Percentiles rank a stretch among this genome's conserved stretches.
phyloP scores from a whole-genome alignment of 2,113 vertebrate genomes.

The Anolis carolinensis region DNA sequence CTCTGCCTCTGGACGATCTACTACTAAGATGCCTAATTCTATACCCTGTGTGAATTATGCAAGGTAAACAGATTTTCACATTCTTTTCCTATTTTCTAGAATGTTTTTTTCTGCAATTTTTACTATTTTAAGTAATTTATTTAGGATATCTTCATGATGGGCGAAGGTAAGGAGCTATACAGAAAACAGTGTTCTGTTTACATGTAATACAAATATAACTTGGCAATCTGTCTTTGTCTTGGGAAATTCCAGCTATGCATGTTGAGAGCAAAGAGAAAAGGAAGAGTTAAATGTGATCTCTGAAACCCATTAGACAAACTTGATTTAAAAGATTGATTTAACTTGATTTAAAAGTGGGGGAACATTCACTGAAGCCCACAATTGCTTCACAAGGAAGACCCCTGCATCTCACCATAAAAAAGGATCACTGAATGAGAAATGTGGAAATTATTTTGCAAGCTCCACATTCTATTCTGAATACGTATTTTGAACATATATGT shows the following conservation, averaged over 20 bases:
- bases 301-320: not conserved
- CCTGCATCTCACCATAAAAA: not conserved
- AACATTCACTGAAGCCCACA: not conserved
- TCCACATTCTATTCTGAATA: not conserved
- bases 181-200: not conserved
- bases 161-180: not conserved
- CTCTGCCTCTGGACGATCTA: not conserved
- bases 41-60: not conserved
- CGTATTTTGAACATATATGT: not conserved
- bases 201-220: not conserved
- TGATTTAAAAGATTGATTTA: too few relatives aligned
- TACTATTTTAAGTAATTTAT: not conserved
- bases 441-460: not conserved
- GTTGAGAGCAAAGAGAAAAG: not conserved
- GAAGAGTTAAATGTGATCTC: not conserved
- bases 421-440: not conserved
- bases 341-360: too few relatives aligned
- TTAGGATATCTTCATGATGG: not conserved
- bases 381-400: not conserved
- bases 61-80: too few relatives aligned
- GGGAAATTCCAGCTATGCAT: not conserved
- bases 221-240: not conserved
- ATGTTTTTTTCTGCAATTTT: not conserved
- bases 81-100: not conserved
- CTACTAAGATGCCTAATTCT: not conserved